Evolutionary conservation across 2,888 invertebrate species (phyloP).

Genomic region (Phytoseiulus persimilis): DNA sequence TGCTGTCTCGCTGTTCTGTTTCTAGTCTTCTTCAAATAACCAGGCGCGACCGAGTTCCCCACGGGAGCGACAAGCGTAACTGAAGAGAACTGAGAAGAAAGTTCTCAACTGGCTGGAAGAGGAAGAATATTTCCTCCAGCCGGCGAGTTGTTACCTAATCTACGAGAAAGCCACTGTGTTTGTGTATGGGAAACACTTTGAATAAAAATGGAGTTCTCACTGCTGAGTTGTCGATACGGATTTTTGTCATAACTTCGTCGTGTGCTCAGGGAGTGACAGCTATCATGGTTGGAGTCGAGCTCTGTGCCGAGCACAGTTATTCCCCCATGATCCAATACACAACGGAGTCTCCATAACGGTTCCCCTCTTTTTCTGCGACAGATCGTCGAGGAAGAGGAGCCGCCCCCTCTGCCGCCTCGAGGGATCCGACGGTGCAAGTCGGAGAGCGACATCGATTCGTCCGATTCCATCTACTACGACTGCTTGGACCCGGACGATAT

Average conservation of each 20-base stretch:
- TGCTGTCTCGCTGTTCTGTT: conserved; percentile 29
- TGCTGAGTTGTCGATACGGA: not conserved
- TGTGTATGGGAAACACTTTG: not conserved
- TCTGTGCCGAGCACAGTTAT: no score
- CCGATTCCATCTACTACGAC: conserved; percentile 16
- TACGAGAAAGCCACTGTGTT: not conserved
- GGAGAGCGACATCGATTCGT: conserved; percentile 19
- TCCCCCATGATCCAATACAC: no score
- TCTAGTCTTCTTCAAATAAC: conserved; percentile 31
- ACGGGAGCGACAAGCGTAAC: not conserved
- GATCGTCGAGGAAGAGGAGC: conserved; percentile 8
- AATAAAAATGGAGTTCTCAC: not conserved
- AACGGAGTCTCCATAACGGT: no score
- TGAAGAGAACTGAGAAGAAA: not conserved
- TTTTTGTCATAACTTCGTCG: not conserved
- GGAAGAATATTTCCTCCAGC: no score
- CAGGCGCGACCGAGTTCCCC: not conserved
- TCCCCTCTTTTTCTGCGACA: not conserved
- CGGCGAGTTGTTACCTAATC: not conserved
- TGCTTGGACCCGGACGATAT: not conserved
- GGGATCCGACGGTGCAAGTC: not conserved
- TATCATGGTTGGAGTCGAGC: no score
- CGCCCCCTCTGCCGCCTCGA: not conserved
- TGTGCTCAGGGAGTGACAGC: not conserved
- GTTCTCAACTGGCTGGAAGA: not conserved